Evolutionary conservation across 1,140 invertebrate genomes (phyloP).

Genomic region (Calephelis virginiensis): DNA sequence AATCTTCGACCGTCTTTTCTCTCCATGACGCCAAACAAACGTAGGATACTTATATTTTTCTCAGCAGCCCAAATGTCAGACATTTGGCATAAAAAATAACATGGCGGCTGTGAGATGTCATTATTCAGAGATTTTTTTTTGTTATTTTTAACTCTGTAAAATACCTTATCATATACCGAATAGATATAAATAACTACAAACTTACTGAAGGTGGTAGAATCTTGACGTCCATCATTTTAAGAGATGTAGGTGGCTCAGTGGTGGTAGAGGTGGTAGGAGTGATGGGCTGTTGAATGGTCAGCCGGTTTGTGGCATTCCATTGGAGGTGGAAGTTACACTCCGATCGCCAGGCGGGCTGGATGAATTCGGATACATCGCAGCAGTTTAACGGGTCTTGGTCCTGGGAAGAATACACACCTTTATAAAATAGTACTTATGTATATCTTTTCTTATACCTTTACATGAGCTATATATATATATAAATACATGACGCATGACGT

Average conservation of each 20-base stretch:
- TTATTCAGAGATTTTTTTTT: too few relatives aligned
- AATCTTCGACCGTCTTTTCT: too few relatives aligned
- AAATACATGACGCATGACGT: too few relatives aligned
- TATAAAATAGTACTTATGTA: too few relatives aligned
- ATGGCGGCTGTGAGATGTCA: too few relatives aligned
- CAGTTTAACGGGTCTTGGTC: constrained; percentile 55
- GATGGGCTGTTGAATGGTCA: constrained; percentile 34
- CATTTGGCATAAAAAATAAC: too few relatives aligned
- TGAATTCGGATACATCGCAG: constrained; percentile 54
- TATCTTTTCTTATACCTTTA: too few relatives aligned
- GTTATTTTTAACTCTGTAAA: too few relatives aligned
- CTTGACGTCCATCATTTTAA: constrained; percentile 39
- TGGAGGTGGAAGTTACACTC: constrained; percentile 50
- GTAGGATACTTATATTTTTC: too few relatives aligned
- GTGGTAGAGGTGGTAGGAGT: constrained; percentile 36
- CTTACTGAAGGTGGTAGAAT: constrained; percentile 52
- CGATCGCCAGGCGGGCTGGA: constrained; percentile 39
- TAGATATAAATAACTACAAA: not conserved
- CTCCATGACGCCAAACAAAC: too few relatives aligned
- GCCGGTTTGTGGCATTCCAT: constrained; percentile 42
- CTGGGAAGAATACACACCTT: constrained; percentile 22
- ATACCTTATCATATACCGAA: not conserved
- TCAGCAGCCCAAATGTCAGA: too few relatives aligned
- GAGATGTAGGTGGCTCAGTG: constrained; percentile 11
- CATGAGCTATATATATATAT: too few relatives aligned